phyloP scores from a whole-genome alignment of 2,797 vertebrate genomes.

The Brotula barbata region DNA sequence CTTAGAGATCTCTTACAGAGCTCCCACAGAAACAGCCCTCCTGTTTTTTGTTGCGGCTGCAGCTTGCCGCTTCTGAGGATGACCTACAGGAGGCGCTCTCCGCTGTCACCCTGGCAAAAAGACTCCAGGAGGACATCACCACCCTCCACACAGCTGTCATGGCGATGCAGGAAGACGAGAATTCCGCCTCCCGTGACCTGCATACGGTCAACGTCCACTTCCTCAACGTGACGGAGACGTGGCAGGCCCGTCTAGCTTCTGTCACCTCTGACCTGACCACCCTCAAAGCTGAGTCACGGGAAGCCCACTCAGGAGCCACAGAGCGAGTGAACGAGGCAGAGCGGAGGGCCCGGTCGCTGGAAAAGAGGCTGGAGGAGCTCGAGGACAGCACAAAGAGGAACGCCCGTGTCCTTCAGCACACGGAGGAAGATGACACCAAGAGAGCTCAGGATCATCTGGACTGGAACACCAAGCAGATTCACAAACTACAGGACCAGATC shows the following conservation, averaged over 20 bases:
- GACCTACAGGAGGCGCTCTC: constrained; percentile 80
- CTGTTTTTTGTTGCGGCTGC: constrained; percentile 94
- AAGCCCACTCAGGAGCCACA: constrained; percentile 80
- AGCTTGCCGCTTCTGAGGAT: constrained; percentile 88
- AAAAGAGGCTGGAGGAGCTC: constrained; percentile 84
- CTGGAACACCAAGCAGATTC: constrained; percentile 78
- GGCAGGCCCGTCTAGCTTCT: constrained; percentile 80
- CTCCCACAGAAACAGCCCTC: constrained; percentile 74
- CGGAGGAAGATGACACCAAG: constrained; percentile 86
- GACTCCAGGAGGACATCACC: constrained; percentile 83
- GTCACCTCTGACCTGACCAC: constrained; percentile 75
- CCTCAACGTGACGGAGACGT: constrained; percentile 82
- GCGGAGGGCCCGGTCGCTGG: constrained; percentile 77
- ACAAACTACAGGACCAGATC: constrained; percentile 79
- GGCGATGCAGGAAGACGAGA: constrained; percentile 80
- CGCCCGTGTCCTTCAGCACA: constrained; percentile 82
- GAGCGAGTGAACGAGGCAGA: constrained; percentile 86
- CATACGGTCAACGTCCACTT: constrained; percentile 82
- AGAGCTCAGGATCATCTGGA: constrained; percentile 79
- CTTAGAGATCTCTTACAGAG: too few species aligned
- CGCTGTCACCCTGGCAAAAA: constrained; percentile 76
- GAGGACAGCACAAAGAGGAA: constrained; percentile 90
- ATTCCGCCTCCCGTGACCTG: constrained; percentile 76
- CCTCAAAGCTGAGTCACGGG: constrained; percentile 84
- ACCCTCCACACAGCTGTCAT: constrained; percentile 75